Evolutionary conservation across 1,140 invertebrate species (phyloP), one percentile per base, ranked within the genome.

Genomic region (Platyura marginata): DNA sequence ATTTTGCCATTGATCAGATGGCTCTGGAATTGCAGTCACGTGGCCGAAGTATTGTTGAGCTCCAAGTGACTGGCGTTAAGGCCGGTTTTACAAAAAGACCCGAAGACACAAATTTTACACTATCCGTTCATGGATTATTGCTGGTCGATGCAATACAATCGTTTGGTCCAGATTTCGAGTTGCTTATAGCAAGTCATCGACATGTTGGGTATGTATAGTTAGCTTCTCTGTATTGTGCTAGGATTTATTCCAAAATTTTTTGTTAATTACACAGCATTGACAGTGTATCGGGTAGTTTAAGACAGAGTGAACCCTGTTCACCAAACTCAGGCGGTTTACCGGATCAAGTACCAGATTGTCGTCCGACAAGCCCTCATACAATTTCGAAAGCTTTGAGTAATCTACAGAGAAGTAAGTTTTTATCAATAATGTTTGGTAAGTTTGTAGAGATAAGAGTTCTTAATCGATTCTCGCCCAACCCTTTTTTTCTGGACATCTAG

Each of bases 141-240:
- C 59, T 97, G 9, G 91, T 92, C 1, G 92, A 97, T 68, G 91
- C 90, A 35, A 66, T 95, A 48, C 92, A 97, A 61, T 89, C 84
- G 8, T 93, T 89, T 64, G 91, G 92, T 0, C 77, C 80, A 2
- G 91, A 97, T 66, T 97, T 93, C 69, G 91, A 95, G 57, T 63
- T 96, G 6, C 65, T 96, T 2, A 77, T 94, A 10, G 91, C 91
- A 9, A 94, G 89, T 60, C 91, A 95, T 64, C 86, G 86, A 56
- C 84, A 92, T 59, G 80, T 95, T 16, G 83, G 83, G 81, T 83
- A 61, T 57, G 60, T 54, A 29, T 13, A 29, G 6, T 6, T 6
- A 29, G 13, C 6, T 6, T 13, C 6, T 8, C 6, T 29, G 25
- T 8, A 29, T 6, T 29, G 11, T 18, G 11, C 11, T 40, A 9